phyloP scores from a whole-genome alignment of 2,888 invertebrate genomes.

The Tenthredo amoena region DNA sequence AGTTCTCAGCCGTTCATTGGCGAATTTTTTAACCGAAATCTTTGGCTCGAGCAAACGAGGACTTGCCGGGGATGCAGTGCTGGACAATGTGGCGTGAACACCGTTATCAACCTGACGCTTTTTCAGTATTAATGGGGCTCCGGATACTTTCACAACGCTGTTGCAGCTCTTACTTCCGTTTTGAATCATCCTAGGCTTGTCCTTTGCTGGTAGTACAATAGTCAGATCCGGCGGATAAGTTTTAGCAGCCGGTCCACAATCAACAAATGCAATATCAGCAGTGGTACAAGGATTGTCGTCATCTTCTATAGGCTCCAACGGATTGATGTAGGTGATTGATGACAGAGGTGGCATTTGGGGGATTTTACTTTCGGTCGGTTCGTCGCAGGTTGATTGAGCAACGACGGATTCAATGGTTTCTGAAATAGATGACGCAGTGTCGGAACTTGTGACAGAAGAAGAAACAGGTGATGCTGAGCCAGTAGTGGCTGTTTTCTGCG shows the following conservation, averaged over 20 bases:
- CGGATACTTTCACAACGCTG: background rate
- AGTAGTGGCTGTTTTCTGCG: background rate
- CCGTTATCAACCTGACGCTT: background rate
- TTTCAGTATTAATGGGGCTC: background rate
- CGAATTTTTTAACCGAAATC: conserved; percentile 64
- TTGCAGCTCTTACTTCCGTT: background rate
- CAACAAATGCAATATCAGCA: conserved; percentile 69
- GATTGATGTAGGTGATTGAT: background rate
- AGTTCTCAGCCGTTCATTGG: conserved; percentile 54
- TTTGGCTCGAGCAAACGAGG: conserved; percentile 54
- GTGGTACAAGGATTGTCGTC: conserved; percentile 63
- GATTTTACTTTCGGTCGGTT: background rate
- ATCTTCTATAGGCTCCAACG: conserved; percentile 53
- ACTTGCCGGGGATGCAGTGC: background rate
- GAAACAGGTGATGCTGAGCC: conserved; percentile 10
- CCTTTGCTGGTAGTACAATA: conserved; percentile 12
- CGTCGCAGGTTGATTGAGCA: background rate
- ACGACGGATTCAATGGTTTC: conserved; percentile 42
- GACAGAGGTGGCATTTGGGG: background rate
- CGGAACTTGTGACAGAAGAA: background rate
- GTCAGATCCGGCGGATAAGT: conserved; percentile 13
- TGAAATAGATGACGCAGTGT: conserved; percentile 1
- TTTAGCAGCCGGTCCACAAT: conserved; percentile 65
- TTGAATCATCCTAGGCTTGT: background rate
- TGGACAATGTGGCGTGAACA: background rate